phyloP scores from a whole-genome alignment of 53 echinoderm and acorn worm species.

The Pentamera pediparva region DNA sequence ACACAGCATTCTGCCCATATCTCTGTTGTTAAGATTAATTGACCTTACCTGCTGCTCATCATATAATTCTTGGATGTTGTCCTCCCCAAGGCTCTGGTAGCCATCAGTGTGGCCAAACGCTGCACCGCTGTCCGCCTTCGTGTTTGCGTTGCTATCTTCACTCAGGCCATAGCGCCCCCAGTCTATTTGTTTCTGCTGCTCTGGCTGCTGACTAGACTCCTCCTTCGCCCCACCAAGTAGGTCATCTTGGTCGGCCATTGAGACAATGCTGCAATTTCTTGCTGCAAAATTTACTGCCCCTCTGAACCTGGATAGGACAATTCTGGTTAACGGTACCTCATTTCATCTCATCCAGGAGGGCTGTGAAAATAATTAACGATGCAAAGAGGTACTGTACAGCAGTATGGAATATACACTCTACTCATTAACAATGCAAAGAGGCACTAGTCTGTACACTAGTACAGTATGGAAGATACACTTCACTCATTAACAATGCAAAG shows the following conservation, averaged over 20 bases:
- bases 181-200: constrained; percentile 61
- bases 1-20: not conserved
- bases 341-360: no score
- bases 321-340: no score
- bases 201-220: not conserved
- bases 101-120: constrained; percentile 57
- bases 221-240: not conserved
- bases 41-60: constrained; percentile 95
- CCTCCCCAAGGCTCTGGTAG: constrained; percentile 66
- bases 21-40: no score
- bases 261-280: not conserved
- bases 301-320: no score
- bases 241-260: constrained; percentile 16
- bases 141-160: constrained; percentile 69
- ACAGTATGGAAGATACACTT: no score
- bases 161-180: constrained; percentile 91
- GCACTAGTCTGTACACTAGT: no score
- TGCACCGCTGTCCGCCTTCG: constrained; percentile 34
- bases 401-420: no score
- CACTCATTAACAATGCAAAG: no score
- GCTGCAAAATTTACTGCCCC: no score
- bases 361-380: no score
- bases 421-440: no score
- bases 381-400: no score
- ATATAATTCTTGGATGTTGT: constrained; percentile 88